Evolutionary conservation across 2,888 invertebrate species (phyloP).

Genomic region (Trissolcus brochymenae): DNA sequence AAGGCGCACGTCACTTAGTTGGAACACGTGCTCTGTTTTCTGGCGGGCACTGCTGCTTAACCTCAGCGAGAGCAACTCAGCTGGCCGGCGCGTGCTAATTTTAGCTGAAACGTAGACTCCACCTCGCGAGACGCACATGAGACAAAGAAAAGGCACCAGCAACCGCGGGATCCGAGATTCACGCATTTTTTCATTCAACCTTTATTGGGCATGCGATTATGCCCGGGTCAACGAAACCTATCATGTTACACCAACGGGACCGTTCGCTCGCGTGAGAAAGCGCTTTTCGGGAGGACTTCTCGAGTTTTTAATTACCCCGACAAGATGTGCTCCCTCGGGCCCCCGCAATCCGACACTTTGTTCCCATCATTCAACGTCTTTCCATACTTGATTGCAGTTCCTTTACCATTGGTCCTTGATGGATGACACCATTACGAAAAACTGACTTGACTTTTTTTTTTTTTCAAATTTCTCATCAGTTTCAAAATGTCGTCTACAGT

Average conservation of each 20-base stretch:
- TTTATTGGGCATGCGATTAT: constrained; percentile 17
- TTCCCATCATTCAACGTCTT: constrained; percentile 1
- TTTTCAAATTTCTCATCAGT: background rate
- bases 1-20: constrained; percentile 72
- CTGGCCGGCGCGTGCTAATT: constrained; percentile 67
- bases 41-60: constrained; percentile 73
- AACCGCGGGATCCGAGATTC: constrained; percentile 39
- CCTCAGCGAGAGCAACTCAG: constrained; percentile 61
- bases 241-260: constrained; percentile 35
- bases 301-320: constrained; percentile 9
- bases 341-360: constrained; percentile 1
- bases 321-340: background rate
- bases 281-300: constrained; percentile 13
- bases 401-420: background rate
- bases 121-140: constrained; percentile 65
- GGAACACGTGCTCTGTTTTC: constrained; percentile 75
- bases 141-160: constrained; percentile 69
- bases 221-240: constrained; percentile 19
- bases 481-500: too few relatives aligned
- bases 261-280: constrained; percentile 33
- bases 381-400: background rate
- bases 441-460: background rate
- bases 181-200: constrained; percentile 47
- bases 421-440: background rate
- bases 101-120: constrained; percentile 68